A percentile compares a stretch with the other conserved stretches of the same genome.
Conservation (phyloP, 92 coral and sea anemone genomes). For the Siderastrea siderea region DNA sequence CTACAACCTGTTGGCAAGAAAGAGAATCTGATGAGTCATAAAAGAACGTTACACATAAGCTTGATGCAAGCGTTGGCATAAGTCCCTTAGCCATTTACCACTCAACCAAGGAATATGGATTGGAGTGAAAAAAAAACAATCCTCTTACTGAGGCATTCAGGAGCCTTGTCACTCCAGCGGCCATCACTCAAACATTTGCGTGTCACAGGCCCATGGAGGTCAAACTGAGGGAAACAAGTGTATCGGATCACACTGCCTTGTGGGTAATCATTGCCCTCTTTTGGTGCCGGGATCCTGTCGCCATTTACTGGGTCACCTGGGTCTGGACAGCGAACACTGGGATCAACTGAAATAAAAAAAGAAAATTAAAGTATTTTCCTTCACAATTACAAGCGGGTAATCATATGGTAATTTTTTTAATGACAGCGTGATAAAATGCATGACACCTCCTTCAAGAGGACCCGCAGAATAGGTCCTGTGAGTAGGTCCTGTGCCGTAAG, state of each 20-base stretch:
- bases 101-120: too few relatives aligned
- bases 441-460: too few relatives aligned
- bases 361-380: not conserved
- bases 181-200: slow-evolving; percentile 79
- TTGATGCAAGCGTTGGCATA: too few relatives aligned
- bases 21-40: too few relatives aligned
- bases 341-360: not conserved
- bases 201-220: slow-evolving; percentile 62
- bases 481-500: too few relatives aligned
- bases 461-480: too few relatives aligned
- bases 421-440: too few relatives aligned
- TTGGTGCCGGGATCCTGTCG: slow-evolving; percentile 84
- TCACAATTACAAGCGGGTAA: not conserved
- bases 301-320: slow-evolving; percentile 89
- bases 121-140: not conserved
- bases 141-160: slow-evolving; percentile 32
- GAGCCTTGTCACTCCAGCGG: slow-evolving; percentile 77
- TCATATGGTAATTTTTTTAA: too few relatives aligned
- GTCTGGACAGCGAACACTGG: slow-evolving; percentile 73
- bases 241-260: slow-evolving; percentile 71
- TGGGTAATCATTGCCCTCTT: slow-evolving; percentile 65
- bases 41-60: too few relatives aligned
- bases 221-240: slow-evolving; percentile 86
- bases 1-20: too few relatives aligned
- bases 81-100: too few relatives aligned